Evolutionary conservation across 2,113 vertebrate genomes (phyloP).

Genomic region (Daphoenositta chrysoptera): DNA sequence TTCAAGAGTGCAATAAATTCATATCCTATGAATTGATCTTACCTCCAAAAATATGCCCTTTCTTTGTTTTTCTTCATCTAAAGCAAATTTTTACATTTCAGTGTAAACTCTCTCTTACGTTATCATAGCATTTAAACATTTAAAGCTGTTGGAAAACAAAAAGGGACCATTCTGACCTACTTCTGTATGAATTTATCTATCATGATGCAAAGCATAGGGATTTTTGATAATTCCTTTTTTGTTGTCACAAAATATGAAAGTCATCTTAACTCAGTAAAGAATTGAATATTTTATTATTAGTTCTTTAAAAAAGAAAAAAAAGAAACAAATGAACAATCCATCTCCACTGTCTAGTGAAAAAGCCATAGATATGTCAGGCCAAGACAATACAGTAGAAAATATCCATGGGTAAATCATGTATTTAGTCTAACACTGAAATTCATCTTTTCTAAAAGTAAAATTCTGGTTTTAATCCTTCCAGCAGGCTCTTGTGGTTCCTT

Average conservation of each 20-base stretch:
- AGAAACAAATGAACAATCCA: background rate
- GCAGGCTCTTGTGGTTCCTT: background rate
- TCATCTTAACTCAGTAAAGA: background rate
- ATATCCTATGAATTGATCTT: background rate
- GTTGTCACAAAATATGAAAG: background rate
- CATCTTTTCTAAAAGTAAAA: background rate
- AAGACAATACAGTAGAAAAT: background rate
- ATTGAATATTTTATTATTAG: background rate
- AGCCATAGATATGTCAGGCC: background rate
- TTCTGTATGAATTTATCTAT: background rate
- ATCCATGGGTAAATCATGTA: background rate
- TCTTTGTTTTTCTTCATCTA: background rate
- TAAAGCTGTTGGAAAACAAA: background rate
- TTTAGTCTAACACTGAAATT: background rate
- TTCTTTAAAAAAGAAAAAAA: background rate
- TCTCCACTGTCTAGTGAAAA: background rate
- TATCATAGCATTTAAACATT: background rate
- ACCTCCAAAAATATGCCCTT: background rate
- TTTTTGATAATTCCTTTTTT: background rate
- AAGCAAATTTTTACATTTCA: background rate
- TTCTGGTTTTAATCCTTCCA: background rate
- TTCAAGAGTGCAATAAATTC: background rate
- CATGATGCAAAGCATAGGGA: fast-evolving
- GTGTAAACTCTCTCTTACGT: background rate
- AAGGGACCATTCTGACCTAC: background rate